Evolutionary conservation across 2,113 vertebrate species (phyloP).

Genomic region (Cettia cetti): DNA sequence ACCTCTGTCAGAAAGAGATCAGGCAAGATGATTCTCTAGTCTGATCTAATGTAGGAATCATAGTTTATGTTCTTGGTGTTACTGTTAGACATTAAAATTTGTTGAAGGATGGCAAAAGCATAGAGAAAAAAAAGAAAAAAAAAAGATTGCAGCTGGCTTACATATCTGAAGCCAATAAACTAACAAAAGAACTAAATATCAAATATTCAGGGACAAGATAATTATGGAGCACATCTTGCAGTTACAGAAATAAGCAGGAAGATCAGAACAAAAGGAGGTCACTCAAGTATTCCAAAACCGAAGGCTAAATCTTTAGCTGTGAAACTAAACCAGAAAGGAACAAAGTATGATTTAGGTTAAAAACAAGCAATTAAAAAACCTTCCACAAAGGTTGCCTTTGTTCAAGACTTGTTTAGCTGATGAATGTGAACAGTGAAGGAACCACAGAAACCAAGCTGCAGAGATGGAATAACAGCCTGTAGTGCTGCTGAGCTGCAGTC

Average conservation of each 20-base stretch:
- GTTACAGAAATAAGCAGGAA: background rate
- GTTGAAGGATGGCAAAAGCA: background rate
- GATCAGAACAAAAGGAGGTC: background rate
- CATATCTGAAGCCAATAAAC: background rate
- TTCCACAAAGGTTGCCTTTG: background rate
- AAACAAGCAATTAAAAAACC: background rate
- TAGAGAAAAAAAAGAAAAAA: background rate
- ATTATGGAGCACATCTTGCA: background rate
- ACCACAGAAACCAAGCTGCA: background rate
- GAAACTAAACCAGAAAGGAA: background rate
- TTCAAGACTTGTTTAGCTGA: background rate
- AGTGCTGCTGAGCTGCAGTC: background rate
- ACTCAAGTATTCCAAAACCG: background rate
- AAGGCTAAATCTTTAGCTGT: background rate
- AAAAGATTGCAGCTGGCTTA: background rate
- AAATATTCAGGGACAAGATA: background rate
- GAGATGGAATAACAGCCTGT: background rate
- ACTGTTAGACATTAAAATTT: background rate
- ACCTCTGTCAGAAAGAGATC: background rate
- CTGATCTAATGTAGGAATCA: background rate
- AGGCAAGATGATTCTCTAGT: background rate
- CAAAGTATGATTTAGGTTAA: background rate
- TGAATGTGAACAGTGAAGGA: background rate
- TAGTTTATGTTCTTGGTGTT: background rate
- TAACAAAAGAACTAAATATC: background rate